Percentiles rank a stretch among this genome's conserved stretches.
Evolutionary conservation across 2,113 vertebrate species (phyloP).

Genomic region (Microcebus murinus): DNA sequence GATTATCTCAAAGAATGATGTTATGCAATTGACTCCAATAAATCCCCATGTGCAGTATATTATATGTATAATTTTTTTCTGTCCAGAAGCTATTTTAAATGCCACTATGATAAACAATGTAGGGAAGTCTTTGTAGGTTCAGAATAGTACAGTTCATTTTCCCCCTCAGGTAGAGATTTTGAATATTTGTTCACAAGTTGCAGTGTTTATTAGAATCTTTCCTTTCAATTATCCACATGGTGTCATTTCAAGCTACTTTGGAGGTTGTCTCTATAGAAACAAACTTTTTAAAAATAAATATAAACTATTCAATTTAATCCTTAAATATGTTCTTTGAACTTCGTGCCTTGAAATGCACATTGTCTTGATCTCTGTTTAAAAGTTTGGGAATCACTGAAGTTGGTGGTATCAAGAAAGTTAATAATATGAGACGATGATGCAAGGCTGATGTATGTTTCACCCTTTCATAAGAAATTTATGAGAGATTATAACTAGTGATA

Average conservation of each 20-base stretch:
- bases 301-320: neutral
- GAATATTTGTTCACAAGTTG: constrained; percentile 54
- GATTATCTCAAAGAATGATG: constrained; percentile 74
- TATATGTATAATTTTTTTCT: constrained; percentile 35
- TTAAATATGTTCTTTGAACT: constrained; percentile 16
- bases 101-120: constrained; percentile 38
- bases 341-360: neutral
- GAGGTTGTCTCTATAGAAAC: constrained; percentile 51
- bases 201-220: constrained; percentile 58
- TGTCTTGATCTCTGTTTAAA: neutral
- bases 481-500: neutral
- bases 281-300: neutral
- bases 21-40: constrained; percentile 66
- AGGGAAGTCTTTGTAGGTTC: constrained; percentile 22
- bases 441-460: too few relatives aligned
- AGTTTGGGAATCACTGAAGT: neutral
- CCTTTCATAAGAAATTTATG: neutral
- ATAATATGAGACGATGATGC: neutral
- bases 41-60: constrained; percentile 61
- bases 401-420: neutral
- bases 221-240: neutral
- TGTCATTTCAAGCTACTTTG: constrained; percentile 5
- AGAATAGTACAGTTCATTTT: neutral
- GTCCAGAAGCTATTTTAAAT: constrained; percentile 70
- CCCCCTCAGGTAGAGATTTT: neutral